phyloP scores from a whole-genome alignment of 2,888 invertebrate genomes.

The Gonocerus acuteangulatus region DNA sequence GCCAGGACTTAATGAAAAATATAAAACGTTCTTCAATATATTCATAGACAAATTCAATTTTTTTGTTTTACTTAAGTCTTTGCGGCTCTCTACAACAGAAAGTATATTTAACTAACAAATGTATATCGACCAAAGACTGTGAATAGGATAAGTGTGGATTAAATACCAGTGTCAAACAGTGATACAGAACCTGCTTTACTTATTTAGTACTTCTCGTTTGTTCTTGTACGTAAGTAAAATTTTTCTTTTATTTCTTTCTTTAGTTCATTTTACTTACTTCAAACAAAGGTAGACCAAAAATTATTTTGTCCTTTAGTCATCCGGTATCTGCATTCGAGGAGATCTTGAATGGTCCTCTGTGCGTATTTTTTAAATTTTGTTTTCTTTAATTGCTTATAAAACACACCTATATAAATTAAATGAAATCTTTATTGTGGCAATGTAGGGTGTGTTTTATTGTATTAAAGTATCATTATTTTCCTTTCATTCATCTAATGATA shows the following conservation, averaged over 20 bases:
- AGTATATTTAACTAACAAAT: not conserved
- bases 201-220: not conserved
- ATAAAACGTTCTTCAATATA: not conserved
- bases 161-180: not conserved
- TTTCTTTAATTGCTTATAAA: not conserved
- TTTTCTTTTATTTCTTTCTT: not conserved
- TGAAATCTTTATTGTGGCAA: not conserved
- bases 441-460: not conserved
- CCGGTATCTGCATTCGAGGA: conserved; percentile 17
- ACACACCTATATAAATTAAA: conserved; percentile 4
- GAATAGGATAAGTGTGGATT: conserved; percentile 8
- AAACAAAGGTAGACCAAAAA: not conserved
- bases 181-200: not conserved
- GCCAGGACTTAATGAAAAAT: conserved; percentile 1
- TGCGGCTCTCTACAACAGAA: conserved; percentile 6
- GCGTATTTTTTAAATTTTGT: conserved; percentile 3
- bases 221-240: conserved; percentile 9
- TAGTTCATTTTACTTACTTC: no score
- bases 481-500: no score
- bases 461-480: no score
- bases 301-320: not conserved
- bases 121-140: not conserved
- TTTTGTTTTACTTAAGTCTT: conserved; percentile 12
- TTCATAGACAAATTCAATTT: not conserved
- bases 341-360: conserved; percentile 6